Percentiles rank a stretch among this genome's conserved stretches.
These are phyloP conservation scores for Prochilodus magdalenae DNA, from an alignment of 2,113 vertebrate species.

Conservation along the genomic window DNA sequence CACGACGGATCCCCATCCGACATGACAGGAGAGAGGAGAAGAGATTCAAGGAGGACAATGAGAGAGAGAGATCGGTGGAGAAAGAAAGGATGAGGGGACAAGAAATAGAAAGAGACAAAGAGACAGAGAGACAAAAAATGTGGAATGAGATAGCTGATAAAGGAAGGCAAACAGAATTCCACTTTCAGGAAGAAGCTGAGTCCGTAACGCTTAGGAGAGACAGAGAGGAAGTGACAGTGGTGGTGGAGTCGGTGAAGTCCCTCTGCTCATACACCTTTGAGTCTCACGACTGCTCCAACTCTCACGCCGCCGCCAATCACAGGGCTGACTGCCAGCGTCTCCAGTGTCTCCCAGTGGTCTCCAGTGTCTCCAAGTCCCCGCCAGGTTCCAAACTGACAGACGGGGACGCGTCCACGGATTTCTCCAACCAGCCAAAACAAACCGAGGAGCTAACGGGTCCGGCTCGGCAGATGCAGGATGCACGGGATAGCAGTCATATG, in stretches of 20 bases:
- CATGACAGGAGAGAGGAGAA: constrained; percentile 61
- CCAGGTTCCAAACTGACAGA: neutral
- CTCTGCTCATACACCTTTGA: neutral
- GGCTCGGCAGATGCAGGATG: constrained; percentile 61
- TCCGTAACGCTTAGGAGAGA: neutral
- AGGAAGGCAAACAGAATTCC: neutral
- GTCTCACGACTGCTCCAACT: neutral
- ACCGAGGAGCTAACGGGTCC: constrained; percentile 64
- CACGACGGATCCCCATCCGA: constrained; percentile 64
- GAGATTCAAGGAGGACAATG: neutral
- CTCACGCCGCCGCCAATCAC: neutral
- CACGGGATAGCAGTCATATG: neutral
- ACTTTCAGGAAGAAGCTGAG: constrained; percentile 7
- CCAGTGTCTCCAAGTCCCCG: neutral
- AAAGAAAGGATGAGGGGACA: constrained; percentile 19
- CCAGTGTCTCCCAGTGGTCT: neutral
- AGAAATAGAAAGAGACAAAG: constrained; percentile 5
- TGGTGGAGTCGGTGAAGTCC: neutral
- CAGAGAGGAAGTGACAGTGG: neutral
- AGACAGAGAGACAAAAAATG: constrained; percentile 26
- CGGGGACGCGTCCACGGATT: neutral
- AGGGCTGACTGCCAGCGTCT: neutral
- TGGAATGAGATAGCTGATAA: constrained; percentile 5
- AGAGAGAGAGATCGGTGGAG: constrained; percentile 42
- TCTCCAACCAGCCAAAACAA: constrained; percentile 51